Evolutionary conservation across 2,797 vertebrate genomes (phyloP).

Genomic region (Vipera ursinii): DNA sequence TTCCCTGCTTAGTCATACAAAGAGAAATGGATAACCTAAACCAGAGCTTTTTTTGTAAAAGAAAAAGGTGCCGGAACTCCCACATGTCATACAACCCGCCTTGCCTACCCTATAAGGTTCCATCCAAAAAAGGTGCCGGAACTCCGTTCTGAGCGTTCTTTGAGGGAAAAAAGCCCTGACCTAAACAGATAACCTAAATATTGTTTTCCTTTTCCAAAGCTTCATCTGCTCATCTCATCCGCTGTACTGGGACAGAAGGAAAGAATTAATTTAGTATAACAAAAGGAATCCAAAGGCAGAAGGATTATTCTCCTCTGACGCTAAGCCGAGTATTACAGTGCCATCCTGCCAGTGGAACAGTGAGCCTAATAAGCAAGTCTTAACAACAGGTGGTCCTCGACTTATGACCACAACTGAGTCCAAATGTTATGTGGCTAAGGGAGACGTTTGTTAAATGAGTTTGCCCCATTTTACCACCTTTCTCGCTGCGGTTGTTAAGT

Average conservation of each 20-base stretch:
- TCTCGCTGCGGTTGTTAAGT: background rate
- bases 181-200: background rate
- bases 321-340: background rate
- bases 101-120: no score
- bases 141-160: no score
- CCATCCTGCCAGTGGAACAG: background rate
- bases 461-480: background rate
- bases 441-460: background rate
- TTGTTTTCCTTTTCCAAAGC: background rate
- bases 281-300: background rate
- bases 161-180: no score
- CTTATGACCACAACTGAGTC: background rate
- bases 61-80: no score
- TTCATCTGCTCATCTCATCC: background rate
- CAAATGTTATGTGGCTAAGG: background rate
- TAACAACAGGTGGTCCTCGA: background rate
- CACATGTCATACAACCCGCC: no score
- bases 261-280: background rate
- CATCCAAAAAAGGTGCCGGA: no score
- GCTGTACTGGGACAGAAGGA: background rate
- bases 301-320: background rate
- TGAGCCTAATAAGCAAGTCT: background rate
- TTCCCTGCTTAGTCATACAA: background rate
- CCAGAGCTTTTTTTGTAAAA: no score
- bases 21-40: background rate